phyloP scores from a whole-genome alignment of 2,888 invertebrate species.

The Sinohyriopsis cumingii region DNA sequence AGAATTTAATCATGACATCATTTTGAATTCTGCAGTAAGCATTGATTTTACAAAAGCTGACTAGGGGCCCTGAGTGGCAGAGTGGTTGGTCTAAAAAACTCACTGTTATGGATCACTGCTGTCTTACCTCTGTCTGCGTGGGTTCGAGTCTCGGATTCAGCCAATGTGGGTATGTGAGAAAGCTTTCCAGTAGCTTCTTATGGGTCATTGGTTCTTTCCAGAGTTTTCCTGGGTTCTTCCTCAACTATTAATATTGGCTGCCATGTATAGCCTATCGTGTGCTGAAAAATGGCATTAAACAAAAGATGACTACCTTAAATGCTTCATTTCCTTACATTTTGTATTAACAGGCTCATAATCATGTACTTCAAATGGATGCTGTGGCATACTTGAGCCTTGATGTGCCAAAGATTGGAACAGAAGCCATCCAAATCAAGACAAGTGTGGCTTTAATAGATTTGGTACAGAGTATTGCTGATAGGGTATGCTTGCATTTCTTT shows the following conservation, averaged over 20 bases:
- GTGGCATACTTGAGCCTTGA: conserved; percentile 48
- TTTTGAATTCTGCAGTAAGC: neutral
- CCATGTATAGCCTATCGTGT: too few species aligned
- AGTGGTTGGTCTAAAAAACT: too few species aligned
- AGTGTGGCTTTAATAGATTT: conserved; percentile 27
- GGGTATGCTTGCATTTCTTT: conserved; percentile 21
- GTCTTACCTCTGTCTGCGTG: too few species aligned
- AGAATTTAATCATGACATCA: too few species aligned
- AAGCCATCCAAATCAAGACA: conserved; percentile 23
- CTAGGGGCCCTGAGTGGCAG: too few species aligned
- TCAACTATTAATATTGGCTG: too few species aligned
- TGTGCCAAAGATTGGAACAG: conserved; percentile 25
- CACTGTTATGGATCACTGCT: too few species aligned
- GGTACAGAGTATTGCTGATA: conserved; percentile 23
- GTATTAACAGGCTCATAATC: conserved; percentile 24
- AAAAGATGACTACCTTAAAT: neutral
- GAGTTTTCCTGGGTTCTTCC: too few species aligned
- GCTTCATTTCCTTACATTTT: conserved; percentile 1
- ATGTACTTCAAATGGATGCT: conserved; percentile 29
- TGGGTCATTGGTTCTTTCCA: too few species aligned
- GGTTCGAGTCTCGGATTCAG: too few species aligned
- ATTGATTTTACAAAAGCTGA: neutral
- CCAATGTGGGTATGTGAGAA: too few species aligned
- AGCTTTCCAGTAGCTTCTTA: too few species aligned
- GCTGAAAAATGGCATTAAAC: neutral